Base-by-base conservation (phyloP, 2,797 vertebrate genomes). In the Sebastes hubbsi region DNA sequence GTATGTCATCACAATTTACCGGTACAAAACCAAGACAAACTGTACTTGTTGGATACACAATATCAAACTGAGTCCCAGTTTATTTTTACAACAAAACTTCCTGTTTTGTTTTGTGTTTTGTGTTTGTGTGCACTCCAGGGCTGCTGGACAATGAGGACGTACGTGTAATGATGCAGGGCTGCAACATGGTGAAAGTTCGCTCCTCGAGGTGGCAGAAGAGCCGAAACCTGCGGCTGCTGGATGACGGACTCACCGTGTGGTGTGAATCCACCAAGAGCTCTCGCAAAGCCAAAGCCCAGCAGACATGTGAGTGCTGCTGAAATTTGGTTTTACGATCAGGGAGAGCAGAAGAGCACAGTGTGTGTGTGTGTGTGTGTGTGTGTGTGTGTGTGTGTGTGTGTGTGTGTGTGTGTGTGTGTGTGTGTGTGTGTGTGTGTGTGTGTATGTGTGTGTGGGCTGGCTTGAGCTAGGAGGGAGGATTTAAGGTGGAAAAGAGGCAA, bases 161-260 rank as follows among this genome's bases (percentile, higher is more conserved):
- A 8, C 95, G 89, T 14, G 61, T 93, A 84, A 98, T 99, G 97
- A 95, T 98, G 85, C 89, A 85, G 77, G 98, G 98, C 27, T 96
- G 96, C 46, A 93, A 71, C 81, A 95, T 99, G 87, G 90, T 96
- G 89, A 99, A 99, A 89, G 95, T 99, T 73, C 97, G 97, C 81
- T 96, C 97, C 2, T 82, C 77, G 3, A 93, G 95, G n/a, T 96
- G 96, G 92, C 95, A 96, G 89, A 95, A 97, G 94, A 96, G 95
- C 81, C 95, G 98, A 14, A 88, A 86, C 74, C 95, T 97, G 90
- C 92, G 92, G 49, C 96, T 99, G 78, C 96, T 98, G 89, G 97
- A 99, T 82, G 98, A 99, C 1, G 96, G 97, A 4, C 91, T 97
- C 72, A 98, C 97, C 0, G 93, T 99, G 79, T 97, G 97, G 97